phyloP scores from a whole-genome alignment of 2,113 vertebrate genomes.

The Peucedramus taeniatus region DNA sequence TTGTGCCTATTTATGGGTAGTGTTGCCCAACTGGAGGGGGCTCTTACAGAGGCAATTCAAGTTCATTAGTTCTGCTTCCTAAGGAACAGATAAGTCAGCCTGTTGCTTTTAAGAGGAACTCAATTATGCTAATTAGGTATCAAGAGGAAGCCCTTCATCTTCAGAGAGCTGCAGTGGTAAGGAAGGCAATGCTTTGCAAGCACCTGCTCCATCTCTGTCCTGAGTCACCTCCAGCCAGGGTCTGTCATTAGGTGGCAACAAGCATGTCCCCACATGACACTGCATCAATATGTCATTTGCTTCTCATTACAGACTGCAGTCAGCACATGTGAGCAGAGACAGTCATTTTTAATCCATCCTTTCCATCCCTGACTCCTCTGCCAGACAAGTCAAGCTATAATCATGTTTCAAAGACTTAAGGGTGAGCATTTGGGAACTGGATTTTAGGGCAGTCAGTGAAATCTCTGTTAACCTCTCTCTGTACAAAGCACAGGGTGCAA shows the following conservation, averaged over 20 bases:
- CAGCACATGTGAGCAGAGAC: neutral
- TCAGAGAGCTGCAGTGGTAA: neutral
- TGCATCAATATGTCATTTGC: neutral
- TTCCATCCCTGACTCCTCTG: neutral
- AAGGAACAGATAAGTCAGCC: slow-evolving; percentile 14
- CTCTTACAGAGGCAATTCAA: neutral
- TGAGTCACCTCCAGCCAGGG: neutral
- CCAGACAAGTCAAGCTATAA: neutral
- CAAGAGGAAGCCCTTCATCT: slow-evolving; percentile 38
- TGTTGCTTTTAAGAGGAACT: slow-evolving; percentile 35
- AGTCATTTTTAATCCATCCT: neutral
- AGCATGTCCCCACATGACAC: neutral
- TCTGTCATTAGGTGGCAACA: neutral
- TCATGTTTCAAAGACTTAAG: neutral
- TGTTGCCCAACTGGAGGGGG: neutral
- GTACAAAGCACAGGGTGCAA: neutral
- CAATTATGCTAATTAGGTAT: neutral
- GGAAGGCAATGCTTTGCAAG: neutral
- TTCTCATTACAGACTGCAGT: neutral
- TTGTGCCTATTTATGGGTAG: neutral
- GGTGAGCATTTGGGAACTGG: neutral
- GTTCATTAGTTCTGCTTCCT: slow-evolving; percentile 53
- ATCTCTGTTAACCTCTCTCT: neutral
- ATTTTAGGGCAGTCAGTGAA: neutral
- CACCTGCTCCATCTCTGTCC: slow-evolving; percentile 8